These are phyloP conservation scores for Drosophila takahashii DNA, from an alignment of 1,140 invertebrate genomes.

Conservation along the genomic window DNA sequence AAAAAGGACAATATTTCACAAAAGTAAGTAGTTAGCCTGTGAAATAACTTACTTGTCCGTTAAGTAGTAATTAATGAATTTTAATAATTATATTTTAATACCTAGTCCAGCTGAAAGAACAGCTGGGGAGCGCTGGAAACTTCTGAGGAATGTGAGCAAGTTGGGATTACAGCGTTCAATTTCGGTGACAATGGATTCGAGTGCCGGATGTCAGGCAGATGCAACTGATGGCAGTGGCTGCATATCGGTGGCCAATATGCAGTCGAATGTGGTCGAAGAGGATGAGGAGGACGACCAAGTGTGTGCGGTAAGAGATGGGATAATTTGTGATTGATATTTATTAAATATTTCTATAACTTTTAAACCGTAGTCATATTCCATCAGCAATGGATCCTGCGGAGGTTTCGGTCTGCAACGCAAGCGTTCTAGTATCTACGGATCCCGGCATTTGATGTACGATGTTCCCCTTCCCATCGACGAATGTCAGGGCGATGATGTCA, in stretches of 20 bases:
- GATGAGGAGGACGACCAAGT: constrained; percentile 65
- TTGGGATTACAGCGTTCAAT: constrained; percentile 85
- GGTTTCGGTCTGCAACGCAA: constrained; percentile 55
- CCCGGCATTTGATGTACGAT: constrained; percentile 87
- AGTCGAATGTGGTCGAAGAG: constrained; percentile 36
- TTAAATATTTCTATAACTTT: too few species aligned
- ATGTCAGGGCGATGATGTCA: constrained; percentile 85
- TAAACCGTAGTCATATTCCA: constrained; percentile 41
- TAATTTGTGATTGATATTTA: too few species aligned
- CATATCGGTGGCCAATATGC: constrained; percentile 40
- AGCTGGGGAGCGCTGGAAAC: constrained; percentile 87
- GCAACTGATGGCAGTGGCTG: constrained; percentile 48
- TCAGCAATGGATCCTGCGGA: constrained; percentile 23
- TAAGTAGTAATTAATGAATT: neutral
- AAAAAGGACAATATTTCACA: constrained; percentile 65
- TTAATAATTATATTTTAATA: neutral
- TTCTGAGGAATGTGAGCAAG: constrained; percentile 87
- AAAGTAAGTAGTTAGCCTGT: constrained; percentile 50
- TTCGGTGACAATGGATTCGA: constrained; percentile 68
- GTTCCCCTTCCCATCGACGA: constrained; percentile 87
- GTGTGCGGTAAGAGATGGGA: constrained; percentile 48
- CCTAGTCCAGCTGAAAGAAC: constrained; percentile 82
- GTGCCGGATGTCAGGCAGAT: constrained; percentile 34
- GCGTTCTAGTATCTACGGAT: constrained; percentile 85
- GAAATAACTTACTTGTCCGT: neutral